Conservation (phyloP, 2,797 vertebrate species). For the Neosalanx taihuensis region DNA sequence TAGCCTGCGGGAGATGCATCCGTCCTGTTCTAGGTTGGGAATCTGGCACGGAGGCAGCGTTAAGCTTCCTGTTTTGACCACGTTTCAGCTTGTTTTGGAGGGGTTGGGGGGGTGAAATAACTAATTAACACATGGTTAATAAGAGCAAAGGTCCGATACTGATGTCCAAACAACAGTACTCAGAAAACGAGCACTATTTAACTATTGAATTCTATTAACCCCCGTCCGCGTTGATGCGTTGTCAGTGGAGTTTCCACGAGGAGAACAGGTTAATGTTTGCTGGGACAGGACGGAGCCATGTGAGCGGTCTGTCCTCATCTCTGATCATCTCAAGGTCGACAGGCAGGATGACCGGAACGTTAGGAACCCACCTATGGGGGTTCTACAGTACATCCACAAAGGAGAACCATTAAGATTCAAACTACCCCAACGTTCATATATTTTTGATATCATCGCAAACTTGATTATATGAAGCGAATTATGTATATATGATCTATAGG, state of each 20-base stretch:
- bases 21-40: neutral
- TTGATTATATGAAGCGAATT: too few relatives aligned
- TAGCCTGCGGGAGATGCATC: neutral
- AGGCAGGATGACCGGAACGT: neutral
- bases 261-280: slow-evolving; percentile 13
- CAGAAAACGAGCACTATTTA: slow-evolving; percentile 5
- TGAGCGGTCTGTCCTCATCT: neutral
- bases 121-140: slow-evolving; percentile 17
- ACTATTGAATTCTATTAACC: slow-evolving; percentile 13
- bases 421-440: neutral
- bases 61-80: neutral
- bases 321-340: slow-evolving; percentile 10
- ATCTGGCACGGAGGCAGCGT: neutral
- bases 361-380: too few relatives aligned
- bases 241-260: slow-evolving; percentile 1
- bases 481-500: neutral
- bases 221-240: neutral
- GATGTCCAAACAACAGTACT: slow-evolving; percentile 4
- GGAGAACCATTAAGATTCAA: neutral
- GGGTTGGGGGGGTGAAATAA: neutral
- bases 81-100: neutral
- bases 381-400: too few relatives aligned
- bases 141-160: neutral
- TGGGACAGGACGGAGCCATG: neutral
- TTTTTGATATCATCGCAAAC: neutral